phyloP scores from a whole-genome alignment of 2,888 invertebrate genomes.

The Xestoiulus laeticollis region DNA sequence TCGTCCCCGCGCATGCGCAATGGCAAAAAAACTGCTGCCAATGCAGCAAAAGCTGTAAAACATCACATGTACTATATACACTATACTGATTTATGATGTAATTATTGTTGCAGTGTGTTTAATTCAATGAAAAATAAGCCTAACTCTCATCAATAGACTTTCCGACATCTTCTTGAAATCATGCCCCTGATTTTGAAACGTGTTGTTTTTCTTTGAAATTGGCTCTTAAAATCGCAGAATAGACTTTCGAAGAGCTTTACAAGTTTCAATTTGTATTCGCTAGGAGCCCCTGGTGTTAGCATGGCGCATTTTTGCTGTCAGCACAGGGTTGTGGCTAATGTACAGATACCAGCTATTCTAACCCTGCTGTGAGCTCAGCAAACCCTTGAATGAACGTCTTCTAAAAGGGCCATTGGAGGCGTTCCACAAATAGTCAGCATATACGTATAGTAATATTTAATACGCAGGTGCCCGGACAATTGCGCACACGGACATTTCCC shows the following conservation, averaged over 20 bases:
- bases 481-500: too few species aligned
- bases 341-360: slow-evolving; percentile 1
- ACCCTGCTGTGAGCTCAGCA: background rate
- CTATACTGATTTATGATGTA: too few species aligned
- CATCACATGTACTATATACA: too few species aligned
- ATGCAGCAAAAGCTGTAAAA: too few species aligned
- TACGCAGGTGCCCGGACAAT: too few species aligned
- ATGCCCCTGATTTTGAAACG: background rate
- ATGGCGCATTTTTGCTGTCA: slow-evolving; percentile 14
- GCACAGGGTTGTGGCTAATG: slow-evolving; percentile 33
- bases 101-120: too few species aligned
- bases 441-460: too few species aligned
- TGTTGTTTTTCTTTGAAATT: slow-evolving; percentile 29
- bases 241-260: slow-evolving; percentile 27
- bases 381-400: background rate
- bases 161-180: background rate
- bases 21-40: too few species aligned
- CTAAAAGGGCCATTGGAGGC: slow-evolving; percentile 11
- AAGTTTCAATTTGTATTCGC: slow-evolving; percentile 34
- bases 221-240: background rate
- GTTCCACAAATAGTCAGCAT: background rate
- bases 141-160: too few species aligned
- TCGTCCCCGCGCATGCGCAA: too few species aligned
- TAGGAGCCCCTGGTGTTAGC: slow-evolving; percentile 4
- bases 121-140: too few species aligned